These are phyloP conservation scores for Cephalotes varians DNA, from an alignment of 2,888 invertebrate genomes.

Conservation along the genomic window DNA sequence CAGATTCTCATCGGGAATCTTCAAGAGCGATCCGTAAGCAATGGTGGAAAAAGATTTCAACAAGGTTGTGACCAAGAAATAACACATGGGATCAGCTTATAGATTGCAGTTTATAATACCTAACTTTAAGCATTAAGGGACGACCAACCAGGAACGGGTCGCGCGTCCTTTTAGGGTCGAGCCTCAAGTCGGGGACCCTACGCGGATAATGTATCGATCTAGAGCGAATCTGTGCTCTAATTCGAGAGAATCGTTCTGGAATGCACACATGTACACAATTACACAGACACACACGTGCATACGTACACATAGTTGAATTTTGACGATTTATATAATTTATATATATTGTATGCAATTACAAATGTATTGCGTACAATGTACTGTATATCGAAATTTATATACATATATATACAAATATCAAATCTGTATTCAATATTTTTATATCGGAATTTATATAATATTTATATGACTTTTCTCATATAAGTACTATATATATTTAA, in stretches of 20 bases:
- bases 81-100: constrained; percentile 83
- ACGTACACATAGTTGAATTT: not conserved
- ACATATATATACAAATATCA: constrained; percentile 21
- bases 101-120: constrained; percentile 82
- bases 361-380: not conserved
- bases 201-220: constrained; percentile 37
- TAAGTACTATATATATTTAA: constrained; percentile 21
- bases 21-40: constrained; percentile 39
- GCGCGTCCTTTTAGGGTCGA: constrained; percentile 63
- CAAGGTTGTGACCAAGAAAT: constrained; percentile 84
- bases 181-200: constrained; percentile 48
- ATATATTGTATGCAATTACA: not conserved
- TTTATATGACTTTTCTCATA: constrained; percentile 21
- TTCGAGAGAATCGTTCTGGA: constrained; percentile 46
- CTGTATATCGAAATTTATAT: constrained; percentile 25
- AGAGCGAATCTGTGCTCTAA: constrained; percentile 31
- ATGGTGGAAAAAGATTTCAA: constrained; percentile 37
- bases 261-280: not conserved
- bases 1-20: constrained; percentile 71
- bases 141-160: constrained; percentile 57
- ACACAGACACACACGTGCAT: not conserved
- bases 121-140: constrained; percentile 73
- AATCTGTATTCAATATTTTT: constrained; percentile 33
- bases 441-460: constrained; percentile 27
- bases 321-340: constrained; percentile 22